These are phyloP conservation scores for Gulo gulo DNA, from an alignment of 2,113 vertebrate species.

Conservation along the genomic window DNA sequence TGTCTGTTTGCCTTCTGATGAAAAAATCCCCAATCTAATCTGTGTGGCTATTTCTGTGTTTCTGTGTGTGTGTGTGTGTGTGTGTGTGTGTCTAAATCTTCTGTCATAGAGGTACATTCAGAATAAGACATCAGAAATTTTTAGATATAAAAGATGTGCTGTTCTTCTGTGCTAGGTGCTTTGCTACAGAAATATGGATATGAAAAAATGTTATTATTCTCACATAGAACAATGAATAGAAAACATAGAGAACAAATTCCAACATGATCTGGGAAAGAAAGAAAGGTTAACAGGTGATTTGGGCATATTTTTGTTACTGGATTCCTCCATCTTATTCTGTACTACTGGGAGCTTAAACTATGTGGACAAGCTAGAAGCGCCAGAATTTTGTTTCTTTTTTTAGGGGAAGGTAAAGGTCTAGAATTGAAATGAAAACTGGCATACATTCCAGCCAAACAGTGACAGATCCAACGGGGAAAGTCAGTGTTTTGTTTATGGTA, in stretches of 20 bases:
- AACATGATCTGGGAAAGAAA: background rate
- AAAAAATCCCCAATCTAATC: background rate
- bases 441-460: background rate
- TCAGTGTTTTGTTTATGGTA: background rate
- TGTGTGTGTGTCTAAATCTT: background rate
- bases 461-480: background rate
- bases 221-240: background rate
- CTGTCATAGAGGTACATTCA: background rate
- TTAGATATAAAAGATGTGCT: background rate
- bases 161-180: background rate
- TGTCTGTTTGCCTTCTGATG: background rate
- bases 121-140: background rate
- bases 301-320: background rate
- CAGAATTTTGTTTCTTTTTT: background rate
- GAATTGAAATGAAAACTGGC: background rate
- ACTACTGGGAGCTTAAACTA: background rate
- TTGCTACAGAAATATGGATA: background rate
- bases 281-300: background rate
- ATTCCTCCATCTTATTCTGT: background rate
- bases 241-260: background rate
- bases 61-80: background rate
- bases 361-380: background rate
- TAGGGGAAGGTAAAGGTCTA: background rate
- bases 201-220: background rate
- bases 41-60: background rate